Conservation (phyloP, 1,140 invertebrate species). For the Zaprionus inermis region DNA sequence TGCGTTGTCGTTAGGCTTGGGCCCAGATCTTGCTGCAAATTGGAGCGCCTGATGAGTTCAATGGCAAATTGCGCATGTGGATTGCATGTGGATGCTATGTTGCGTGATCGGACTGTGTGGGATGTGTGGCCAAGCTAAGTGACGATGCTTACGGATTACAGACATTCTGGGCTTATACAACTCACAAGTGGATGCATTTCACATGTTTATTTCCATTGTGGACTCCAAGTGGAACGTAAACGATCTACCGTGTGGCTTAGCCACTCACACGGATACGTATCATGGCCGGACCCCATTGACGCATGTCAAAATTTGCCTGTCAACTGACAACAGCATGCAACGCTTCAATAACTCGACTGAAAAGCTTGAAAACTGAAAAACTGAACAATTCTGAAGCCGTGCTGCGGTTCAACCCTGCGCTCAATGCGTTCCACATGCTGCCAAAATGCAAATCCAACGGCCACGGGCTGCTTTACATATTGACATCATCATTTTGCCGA, state of each 20-base stretch:
- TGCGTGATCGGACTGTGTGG: slow-evolving; percentile 26
- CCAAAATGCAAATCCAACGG: slow-evolving; percentile 36
- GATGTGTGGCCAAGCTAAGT: not conserved
- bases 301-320: slow-evolving; percentile 42
- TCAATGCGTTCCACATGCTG: slow-evolving; percentile 28
- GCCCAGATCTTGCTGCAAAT: slow-evolving; percentile 48
- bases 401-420: slow-evolving; percentile 29
- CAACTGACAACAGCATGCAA: slow-evolving; percentile 34
- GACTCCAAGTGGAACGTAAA: not conserved
- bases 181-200: no score
- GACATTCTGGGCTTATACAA: no score
- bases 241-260: not conserved
- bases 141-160: slow-evolving; percentile 11
- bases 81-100: slow-evolving; percentile 34
- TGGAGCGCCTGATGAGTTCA: slow-evolving; percentile 54
- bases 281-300: slow-evolving; percentile 12
- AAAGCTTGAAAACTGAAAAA: slow-evolving; percentile 9
- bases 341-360: slow-evolving; percentile 47
- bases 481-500: slow-evolving; percentile 77
- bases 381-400: not conserved
- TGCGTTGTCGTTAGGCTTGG: slow-evolving; percentile 47
- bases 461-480: slow-evolving; percentile 72
- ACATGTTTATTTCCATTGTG: not conserved
- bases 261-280: not conserved
- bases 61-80: slow-evolving; percentile 51